These are phyloP conservation scores for Apostichopus japonicus DNA, from an alignment of 35 echinoderm and acorn worm species.

Conservation along the genomic window DNA sequence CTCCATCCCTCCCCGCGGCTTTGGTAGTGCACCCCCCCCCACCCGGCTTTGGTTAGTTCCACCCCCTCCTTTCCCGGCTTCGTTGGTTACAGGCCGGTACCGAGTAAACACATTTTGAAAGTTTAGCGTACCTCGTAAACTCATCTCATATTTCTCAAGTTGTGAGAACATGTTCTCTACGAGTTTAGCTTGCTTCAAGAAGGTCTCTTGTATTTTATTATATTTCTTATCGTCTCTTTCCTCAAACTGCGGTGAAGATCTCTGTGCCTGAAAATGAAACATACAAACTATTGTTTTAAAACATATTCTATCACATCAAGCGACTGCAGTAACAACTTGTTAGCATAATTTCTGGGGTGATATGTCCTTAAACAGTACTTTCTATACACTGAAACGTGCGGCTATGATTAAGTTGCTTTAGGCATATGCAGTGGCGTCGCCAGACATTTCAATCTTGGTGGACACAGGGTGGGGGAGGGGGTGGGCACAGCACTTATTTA, in stretches of 20 bases:
- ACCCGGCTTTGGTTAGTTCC: not conserved
- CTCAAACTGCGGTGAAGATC: not conserved
- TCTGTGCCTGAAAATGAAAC: not conserved
- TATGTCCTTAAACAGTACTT: too few relatives aligned
- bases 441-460: too few relatives aligned
- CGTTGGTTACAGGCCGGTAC: not conserved
- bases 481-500: too few relatives aligned
- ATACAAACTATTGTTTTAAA: too few relatives aligned
- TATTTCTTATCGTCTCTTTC: not conserved
- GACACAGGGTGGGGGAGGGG: too few relatives aligned
- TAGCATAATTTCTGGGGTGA: too few relatives aligned
- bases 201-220: not conserved
- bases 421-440: too few relatives aligned
- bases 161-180: not conserved
- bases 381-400: too few relatives aligned
- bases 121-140: slow-evolving; percentile 5
- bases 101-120: not conserved
- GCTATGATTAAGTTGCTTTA: too few relatives aligned
- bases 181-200: not conserved
- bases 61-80: not conserved
- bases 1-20: too few relatives aligned
- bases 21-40: not conserved
- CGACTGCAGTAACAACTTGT: too few relatives aligned
- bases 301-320: too few relatives aligned
- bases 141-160: slow-evolving; percentile 37